Conservation (phyloP, 1,140 invertebrate species). For the Sycophila sp. region DNA sequence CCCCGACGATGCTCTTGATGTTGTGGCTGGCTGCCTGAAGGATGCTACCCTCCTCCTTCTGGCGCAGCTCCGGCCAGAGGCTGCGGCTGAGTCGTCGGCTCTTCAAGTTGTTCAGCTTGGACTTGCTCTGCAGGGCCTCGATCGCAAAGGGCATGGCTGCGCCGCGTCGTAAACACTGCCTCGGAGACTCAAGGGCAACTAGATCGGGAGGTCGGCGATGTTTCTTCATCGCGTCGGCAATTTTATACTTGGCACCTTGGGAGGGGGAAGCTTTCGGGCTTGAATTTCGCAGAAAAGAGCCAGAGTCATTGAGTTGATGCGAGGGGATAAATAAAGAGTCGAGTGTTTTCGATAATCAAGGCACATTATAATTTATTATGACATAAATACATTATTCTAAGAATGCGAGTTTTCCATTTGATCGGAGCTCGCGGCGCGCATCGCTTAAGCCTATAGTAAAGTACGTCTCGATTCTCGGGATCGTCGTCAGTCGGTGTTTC, state of each 20-base stretch:
- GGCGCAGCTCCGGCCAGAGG: background rate
- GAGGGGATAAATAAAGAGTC: background rate
- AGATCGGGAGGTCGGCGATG: too few relatives aligned
- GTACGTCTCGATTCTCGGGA: conserved; percentile 4
- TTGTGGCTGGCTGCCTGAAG: background rate
- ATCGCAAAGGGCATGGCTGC: conserved; percentile 7
- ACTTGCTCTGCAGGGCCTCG: conserved; percentile 24
- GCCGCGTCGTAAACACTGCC: background rate
- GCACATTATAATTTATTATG: conserved; percentile 30
- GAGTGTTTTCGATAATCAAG: background rate
- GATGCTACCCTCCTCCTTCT: background rate
- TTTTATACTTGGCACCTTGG: too few relatives aligned
- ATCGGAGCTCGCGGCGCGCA: conserved; percentile 13
- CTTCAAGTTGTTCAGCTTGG: conserved; percentile 1
- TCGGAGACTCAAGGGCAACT: too few relatives aligned
- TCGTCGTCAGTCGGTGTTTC: conserved; percentile 21
- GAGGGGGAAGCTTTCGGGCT: too few relatives aligned
- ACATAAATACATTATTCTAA: conserved; percentile 23
- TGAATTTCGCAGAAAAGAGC: too few relatives aligned
- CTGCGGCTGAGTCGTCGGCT: background rate
- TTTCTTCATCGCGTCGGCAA: too few relatives aligned
- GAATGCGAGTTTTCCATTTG: background rate
- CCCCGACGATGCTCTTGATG: background rate
- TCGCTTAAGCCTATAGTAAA: conserved; percentile 30
- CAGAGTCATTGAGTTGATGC: too few relatives aligned